phyloP scores from a whole-genome alignment of 2,888 invertebrate species.

The Scaptomyza reducta region DNA sequence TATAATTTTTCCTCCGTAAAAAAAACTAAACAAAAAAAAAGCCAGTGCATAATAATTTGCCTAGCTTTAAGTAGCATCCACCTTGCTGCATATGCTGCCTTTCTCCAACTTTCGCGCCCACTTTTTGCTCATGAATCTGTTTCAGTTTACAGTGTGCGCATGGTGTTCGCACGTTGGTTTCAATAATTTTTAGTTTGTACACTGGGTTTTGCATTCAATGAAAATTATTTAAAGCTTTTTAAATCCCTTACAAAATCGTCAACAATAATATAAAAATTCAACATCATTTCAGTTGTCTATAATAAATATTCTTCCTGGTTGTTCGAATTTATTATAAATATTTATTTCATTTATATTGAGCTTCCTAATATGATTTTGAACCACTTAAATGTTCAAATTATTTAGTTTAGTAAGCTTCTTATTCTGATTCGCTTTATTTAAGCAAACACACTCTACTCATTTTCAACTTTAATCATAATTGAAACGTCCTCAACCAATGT shows the following conservation, averaged over 20 bases:
- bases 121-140: constrained; percentile 40
- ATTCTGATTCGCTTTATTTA: no score
- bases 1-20: constrained; percentile 10
- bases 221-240: background rate
- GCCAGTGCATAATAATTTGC: constrained; percentile 18
- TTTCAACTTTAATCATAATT: background rate
- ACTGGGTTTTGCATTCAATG: background rate
- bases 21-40: background rate
- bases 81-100: constrained; percentile 8
- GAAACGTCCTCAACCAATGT: constrained; percentile 25
- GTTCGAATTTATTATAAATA: no score
- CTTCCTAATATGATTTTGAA: no score
- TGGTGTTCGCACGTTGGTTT: constrained; percentile 1
- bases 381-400: background rate
- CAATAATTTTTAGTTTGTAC: constrained; percentile 5
- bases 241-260: no score
- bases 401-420: background rate
- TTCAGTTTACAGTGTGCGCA: constrained; percentile 41
- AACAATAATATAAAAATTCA: no score
- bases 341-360: no score
- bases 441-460: background rate
- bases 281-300: no score
- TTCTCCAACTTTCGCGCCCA: constrained; percentile 3
- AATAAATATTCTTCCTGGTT: no score
- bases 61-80: constrained; percentile 12